Conservation (phyloP, 37 sponge, comb jelly and placozoan genomes). For the Bolinopsis microptera region DNA sequence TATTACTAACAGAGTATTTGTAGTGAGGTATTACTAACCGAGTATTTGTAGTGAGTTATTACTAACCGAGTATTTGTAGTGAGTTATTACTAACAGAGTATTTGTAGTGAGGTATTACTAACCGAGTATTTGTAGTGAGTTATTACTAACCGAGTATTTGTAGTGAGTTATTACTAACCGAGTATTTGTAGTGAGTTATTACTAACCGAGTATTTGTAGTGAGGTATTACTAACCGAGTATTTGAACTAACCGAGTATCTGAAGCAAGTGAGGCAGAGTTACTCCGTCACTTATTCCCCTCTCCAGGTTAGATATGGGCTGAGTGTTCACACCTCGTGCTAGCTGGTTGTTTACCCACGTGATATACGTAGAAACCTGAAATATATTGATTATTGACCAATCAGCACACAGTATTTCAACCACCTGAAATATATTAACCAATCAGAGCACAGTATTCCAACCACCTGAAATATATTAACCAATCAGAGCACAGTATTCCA, state of each 20-base stretch:
- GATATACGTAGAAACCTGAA: conserved; percentile 9
- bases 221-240: background rate
- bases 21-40: too few species aligned
- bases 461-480: background rate
- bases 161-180: too few species aligned
- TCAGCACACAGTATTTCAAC: background rate
- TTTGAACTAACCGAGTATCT: background rate
- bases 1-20: too few species aligned
- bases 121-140: too few species aligned
- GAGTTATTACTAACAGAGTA: too few species aligned
- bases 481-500: background rate
- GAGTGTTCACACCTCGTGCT: background rate
- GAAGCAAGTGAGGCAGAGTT: background rate
- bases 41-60: too few species aligned
- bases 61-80: too few species aligned
- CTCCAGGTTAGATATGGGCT: conserved; percentile 2
- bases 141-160: too few species aligned
- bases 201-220: too few species aligned
- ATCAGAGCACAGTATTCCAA: background rate
- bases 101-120: too few species aligned
- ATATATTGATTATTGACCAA: too few species aligned
- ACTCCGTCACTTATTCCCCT: background rate
- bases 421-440: background rate
- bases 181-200: too few species aligned
- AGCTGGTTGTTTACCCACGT: conserved; percentile 32